Conservation (phyloP, 2,888 invertebrate genomes). For the Halictus ligatus region DNA sequence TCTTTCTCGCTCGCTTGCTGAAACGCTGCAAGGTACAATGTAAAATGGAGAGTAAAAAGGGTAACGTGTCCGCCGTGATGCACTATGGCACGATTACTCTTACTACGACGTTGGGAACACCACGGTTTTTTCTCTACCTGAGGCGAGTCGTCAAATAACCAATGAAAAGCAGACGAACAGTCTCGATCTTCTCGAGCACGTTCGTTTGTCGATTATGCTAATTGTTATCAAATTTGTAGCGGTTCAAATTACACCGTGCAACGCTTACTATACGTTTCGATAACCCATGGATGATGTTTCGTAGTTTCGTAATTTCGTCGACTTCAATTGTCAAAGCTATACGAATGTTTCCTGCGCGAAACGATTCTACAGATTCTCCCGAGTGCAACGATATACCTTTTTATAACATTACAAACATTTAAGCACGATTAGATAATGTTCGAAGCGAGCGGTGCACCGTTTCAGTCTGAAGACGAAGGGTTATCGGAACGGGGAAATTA, state of each 20-base stretch:
- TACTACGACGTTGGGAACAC: slow-evolving; percentile 36
- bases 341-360: not conserved
- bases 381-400: not conserved
- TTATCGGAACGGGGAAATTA: not conserved
- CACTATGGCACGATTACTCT: slow-evolving; percentile 53
- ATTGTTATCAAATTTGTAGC: not conserved
- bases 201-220: not conserved
- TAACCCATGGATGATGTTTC: not conserved
- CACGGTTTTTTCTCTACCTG: slow-evolving; percentile 44
- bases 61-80: slow-evolving; percentile 28
- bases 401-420: not conserved
- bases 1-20: not conserved
- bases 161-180: not conserved
- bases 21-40: slow-evolving; percentile 26
- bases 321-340: not conserved
- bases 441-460: slow-evolving; percentile 1
- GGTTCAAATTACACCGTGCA: not conserved
- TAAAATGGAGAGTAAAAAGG: slow-evolving; percentile 39
- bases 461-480: not conserved
- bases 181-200: not conserved
- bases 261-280: not conserved
- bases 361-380: not conserved
- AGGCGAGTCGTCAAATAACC: slow-evolving; percentile 30
- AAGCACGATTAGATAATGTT: not conserved
- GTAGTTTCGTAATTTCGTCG: not conserved